A percentile compares a stretch with the other conserved stretches of the same genome.
Evolutionary conservation across 2,797 vertebrate genomes (phyloP).

Genomic region (Anguilla megastoma): DNA sequence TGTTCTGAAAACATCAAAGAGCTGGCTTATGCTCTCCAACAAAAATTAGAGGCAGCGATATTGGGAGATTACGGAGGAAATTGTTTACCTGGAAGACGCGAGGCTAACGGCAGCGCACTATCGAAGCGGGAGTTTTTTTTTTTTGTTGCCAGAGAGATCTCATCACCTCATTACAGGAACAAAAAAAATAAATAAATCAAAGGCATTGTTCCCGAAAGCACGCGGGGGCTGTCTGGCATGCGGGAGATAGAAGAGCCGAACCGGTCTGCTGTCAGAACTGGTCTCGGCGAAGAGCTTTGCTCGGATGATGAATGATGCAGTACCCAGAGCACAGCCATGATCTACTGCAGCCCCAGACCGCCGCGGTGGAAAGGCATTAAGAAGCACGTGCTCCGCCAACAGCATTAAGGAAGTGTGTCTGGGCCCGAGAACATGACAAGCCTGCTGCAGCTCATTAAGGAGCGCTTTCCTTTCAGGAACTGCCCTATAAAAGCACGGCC

Average conservation of each 20-base stretch:
- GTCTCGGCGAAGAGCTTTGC: slow-evolving; percentile 1
- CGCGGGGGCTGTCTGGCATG: not conserved
- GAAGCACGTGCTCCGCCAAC: not conserved
- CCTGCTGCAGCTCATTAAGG: slow-evolving; percentile 8
- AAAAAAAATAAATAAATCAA: slow-evolving; percentile 20
- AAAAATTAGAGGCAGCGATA: slow-evolving; percentile 16
- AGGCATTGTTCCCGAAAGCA: slow-evolving; percentile 18
- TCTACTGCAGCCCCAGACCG: slow-evolving; percentile 1
- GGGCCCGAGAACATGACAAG: not conserved
- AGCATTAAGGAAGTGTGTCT: not conserved
- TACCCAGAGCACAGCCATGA: slow-evolving; percentile 10
- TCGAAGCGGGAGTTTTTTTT: not conserved
- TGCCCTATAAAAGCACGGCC: not conserved
- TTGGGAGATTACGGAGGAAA: not conserved
- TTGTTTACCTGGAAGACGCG: slow-evolving; percentile 24
- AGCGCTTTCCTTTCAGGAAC: not conserved
- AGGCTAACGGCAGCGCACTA: not conserved
- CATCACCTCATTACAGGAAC: slow-evolving; percentile 24
- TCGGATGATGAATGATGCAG: slow-evolving; percentile 1
- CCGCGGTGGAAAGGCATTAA: not conserved
- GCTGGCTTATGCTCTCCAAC: not conserved
- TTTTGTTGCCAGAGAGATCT: slow-evolving; percentile 7
- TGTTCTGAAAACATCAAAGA: not conserved
- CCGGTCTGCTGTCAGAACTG: not conserved
- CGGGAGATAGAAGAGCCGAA: not conserved